Conservation (phyloP, 1,140 invertebrate species). For the Ooceraea biroi region DNA sequence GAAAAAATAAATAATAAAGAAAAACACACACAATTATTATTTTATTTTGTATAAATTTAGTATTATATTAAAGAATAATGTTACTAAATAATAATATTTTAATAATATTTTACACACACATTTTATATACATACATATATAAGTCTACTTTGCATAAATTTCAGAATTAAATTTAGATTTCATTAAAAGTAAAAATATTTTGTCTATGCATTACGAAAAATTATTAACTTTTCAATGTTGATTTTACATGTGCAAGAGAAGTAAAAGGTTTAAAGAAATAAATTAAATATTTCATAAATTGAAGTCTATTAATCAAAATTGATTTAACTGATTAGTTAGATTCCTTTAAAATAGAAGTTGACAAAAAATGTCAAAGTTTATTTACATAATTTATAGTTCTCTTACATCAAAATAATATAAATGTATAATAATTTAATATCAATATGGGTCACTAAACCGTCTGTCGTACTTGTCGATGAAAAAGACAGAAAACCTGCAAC, state of each 20-base stretch:
- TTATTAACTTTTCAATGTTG: background rate
- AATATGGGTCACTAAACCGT: constrained; percentile 15
- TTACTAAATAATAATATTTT: too few species aligned
- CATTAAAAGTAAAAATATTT: constrained; percentile 13
- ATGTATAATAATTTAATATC: background rate
- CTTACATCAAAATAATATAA: constrained; percentile 15
- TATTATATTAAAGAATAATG: too few species aligned
- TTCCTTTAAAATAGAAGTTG: too few species aligned
- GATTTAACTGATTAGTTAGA: too few species aligned
- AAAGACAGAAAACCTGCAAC: constrained; percentile 85
- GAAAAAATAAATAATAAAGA: background rate
- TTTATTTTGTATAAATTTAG: too few species aligned
- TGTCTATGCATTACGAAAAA: background rate
- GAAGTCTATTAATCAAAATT: background rate
- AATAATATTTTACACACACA: too few species aligned
- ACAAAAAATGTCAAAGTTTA: background rate
- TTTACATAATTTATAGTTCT: background rate
- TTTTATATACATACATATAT: too few species aligned
- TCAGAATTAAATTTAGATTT: background rate
- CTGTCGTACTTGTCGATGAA: constrained; percentile 76
- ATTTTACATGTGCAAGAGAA: background rate
- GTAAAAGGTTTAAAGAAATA: background rate
- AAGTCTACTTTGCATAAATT: background rate
- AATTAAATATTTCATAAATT: background rate
- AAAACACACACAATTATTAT: too few species aligned